Evolutionary conservation across 2,888 invertebrate species (phyloP).

Genomic region (Punctoribates punctum): DNA sequence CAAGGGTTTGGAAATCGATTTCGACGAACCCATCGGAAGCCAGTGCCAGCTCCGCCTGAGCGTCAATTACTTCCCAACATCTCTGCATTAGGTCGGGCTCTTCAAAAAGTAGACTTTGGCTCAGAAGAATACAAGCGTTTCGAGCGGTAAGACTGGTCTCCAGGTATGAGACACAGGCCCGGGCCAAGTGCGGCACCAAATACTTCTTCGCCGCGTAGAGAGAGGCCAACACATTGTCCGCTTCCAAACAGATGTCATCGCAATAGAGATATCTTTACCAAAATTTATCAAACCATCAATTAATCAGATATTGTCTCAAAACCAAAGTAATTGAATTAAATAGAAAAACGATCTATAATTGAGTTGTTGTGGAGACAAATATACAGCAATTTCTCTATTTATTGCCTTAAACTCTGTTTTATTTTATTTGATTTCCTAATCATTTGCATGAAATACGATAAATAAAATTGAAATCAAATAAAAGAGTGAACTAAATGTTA

Average conservation of each 20-base stretch:
- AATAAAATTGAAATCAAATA: too few relatives aligned
- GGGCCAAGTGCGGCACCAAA: slow-evolving; percentile 87
- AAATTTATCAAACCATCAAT: background rate
- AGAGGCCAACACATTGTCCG: slow-evolving; percentile 89
- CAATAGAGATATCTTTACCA: slow-evolving; percentile 82
- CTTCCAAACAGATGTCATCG: slow-evolving; percentile 91
- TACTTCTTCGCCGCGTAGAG: slow-evolving; percentile 95
- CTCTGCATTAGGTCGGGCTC: slow-evolving; percentile 94
- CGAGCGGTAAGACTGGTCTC: slow-evolving; percentile 93
- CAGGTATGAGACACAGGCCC: slow-evolving; percentile 88
- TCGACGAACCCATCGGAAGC: slow-evolving; percentile 93
- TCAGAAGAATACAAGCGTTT: slow-evolving; percentile 90
- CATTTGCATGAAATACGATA: too few relatives aligned
- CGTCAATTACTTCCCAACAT: slow-evolving; percentile 97
- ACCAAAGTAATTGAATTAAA: background rate
- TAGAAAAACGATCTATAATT: background rate
- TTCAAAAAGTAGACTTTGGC: slow-evolving; percentile 91
- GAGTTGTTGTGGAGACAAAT: too few relatives aligned
- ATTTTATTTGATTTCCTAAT: too few relatives aligned
- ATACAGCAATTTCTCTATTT: too few relatives aligned
- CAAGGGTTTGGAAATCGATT: slow-evolving; percentile 86
- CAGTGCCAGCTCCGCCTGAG: slow-evolving; percentile 93
- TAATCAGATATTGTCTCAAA: background rate
- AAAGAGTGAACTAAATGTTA: background rate
- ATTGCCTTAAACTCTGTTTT: too few relatives aligned